These are phyloP conservation scores for Engystomops pustulosus DNA, from an alignment of 2,113 vertebrate species.

Conservation along the genomic window DNA sequence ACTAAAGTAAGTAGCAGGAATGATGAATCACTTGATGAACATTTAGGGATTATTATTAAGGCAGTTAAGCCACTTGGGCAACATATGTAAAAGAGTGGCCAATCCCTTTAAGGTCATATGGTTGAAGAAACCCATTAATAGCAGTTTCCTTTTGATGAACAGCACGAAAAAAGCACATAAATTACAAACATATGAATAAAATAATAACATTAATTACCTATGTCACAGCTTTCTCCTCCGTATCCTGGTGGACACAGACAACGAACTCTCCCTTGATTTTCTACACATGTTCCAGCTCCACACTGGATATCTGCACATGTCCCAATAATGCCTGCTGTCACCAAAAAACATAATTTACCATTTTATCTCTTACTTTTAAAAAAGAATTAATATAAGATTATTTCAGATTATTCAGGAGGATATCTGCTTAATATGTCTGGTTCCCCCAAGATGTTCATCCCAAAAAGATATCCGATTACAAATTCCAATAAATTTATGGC, in stretches of 20 bases:
- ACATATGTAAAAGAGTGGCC: too few relatives aligned
- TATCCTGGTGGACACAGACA: slow-evolving; percentile 69
- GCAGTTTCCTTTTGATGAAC: not conserved
- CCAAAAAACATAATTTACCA: not conserved
- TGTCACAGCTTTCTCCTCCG: slow-evolving; percentile 62
- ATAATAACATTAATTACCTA: slow-evolving; percentile 64
- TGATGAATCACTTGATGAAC: too few relatives aligned
- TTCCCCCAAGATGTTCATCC: too few relatives aligned
- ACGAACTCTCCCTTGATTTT: slow-evolving; percentile 61
- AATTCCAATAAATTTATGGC: too few relatives aligned
- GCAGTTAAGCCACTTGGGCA: too few relatives aligned
- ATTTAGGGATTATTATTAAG: too few relatives aligned
- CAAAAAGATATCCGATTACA: too few relatives aligned
- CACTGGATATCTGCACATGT: slow-evolving; percentile 71
- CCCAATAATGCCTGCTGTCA: slow-evolving; percentile 60
- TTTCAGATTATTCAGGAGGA: too few relatives aligned
- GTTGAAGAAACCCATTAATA: not conserved
- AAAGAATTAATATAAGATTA: not conserved
- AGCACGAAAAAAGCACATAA: not conserved
- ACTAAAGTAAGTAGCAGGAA: too few relatives aligned
- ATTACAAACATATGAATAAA: not conserved
- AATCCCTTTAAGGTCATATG: not conserved
- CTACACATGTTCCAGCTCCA: slow-evolving; percentile 69
- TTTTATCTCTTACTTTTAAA: not conserved
- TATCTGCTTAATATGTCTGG: too few relatives aligned